Conservation (phyloP, 2,888 invertebrate genomes). For the Euzophera pinguis region DNA sequence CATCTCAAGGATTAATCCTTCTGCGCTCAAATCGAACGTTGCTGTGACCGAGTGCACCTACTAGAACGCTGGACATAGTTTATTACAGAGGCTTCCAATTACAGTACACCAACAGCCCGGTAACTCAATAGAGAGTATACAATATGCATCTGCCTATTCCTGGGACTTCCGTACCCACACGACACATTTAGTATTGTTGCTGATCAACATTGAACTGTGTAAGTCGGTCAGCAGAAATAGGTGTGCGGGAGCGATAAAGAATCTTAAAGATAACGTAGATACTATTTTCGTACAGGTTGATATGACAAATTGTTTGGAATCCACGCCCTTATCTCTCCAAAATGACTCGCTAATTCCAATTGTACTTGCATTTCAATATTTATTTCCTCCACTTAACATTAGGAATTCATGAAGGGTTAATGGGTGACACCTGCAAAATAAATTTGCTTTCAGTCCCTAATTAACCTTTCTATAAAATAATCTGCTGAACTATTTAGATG, state of each 20-base stretch:
- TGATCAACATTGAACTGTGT: too few relatives aligned
- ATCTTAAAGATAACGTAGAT: too few relatives aligned
- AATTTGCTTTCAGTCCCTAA: slow-evolving; percentile 1
- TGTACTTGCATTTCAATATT: too few relatives aligned
- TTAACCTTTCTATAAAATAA: slow-evolving; percentile 5
- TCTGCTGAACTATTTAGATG: slow-evolving; percentile 1
- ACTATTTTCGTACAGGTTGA: too few relatives aligned
- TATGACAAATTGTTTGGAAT: too few relatives aligned
- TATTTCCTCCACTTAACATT: too few relatives aligned
- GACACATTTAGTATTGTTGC: too few relatives aligned
- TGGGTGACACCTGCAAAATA: neutral
- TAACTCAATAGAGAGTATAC: neutral
- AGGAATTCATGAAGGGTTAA: neutral
- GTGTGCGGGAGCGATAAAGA: too few relatives aligned
- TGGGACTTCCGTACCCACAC: neutral
- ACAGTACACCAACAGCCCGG: neutral
- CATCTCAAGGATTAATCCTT: too few relatives aligned
- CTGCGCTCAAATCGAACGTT: slow-evolving; percentile 11
- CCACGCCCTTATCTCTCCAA: too few relatives aligned
- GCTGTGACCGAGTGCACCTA: slow-evolving; percentile 26
- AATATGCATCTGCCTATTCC: neutral
- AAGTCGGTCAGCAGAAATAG: too few relatives aligned
- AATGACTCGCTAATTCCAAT: too few relatives aligned
- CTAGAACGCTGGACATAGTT: slow-evolving; percentile 27
- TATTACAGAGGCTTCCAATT: slow-evolving; percentile 19